These are phyloP conservation scores for Hirtodrosophila histrioides DNA, from an alignment of 2,888 invertebrate genomes.

Conservation along the genomic window DNA sequence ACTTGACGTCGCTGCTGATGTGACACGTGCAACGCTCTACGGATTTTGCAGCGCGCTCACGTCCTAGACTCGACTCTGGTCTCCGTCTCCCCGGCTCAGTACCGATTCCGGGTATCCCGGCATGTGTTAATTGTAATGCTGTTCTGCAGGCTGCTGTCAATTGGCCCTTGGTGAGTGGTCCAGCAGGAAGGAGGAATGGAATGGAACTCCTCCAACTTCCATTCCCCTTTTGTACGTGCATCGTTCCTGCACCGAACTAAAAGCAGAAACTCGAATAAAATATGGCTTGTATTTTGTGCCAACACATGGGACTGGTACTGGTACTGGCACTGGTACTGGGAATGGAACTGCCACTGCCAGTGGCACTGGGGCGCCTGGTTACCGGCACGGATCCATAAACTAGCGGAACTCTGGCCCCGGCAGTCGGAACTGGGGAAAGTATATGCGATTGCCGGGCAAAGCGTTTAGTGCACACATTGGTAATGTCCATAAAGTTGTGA, in stretches of 20 bases:
- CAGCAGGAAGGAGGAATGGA: conserved; percentile 2
- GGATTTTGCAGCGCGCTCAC: conserved; percentile 61
- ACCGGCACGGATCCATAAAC: conserved; percentile 46
- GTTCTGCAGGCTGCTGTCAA: conserved; percentile 63
- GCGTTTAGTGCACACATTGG: conserved; percentile 65
- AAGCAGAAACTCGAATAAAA: conserved; percentile 52
- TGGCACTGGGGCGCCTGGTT: conserved; percentile 17
- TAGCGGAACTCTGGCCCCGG: conserved; percentile 44
- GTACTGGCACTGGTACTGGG: conserved; percentile 4
- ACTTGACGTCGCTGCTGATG: conserved; percentile 43
- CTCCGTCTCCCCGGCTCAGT: conserved; percentile 19
- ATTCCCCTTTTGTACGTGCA: conserved; percentile 25
- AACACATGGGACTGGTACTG: conserved; percentile 52
- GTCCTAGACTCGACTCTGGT: conserved; percentile 39
- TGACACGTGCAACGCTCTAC: conserved; percentile 63
- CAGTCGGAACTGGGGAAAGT: conserved; percentile 43
- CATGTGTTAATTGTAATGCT: conserved; percentile 71
- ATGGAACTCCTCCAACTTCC: background rate
- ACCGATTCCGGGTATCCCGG: conserved; percentile 41
- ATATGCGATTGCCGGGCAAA: conserved; percentile 54
- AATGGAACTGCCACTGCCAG: conserved; percentile 1
- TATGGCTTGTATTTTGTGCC: conserved; percentile 57
- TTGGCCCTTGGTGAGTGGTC: conserved; percentile 40
- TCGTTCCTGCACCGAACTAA: conserved; percentile 21
- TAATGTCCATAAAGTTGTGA: conserved; percentile 58